These are phyloP conservation scores for Ophion costatus DNA, from an alignment of 2,888 invertebrate genomes.

Conservation along the genomic window DNA sequence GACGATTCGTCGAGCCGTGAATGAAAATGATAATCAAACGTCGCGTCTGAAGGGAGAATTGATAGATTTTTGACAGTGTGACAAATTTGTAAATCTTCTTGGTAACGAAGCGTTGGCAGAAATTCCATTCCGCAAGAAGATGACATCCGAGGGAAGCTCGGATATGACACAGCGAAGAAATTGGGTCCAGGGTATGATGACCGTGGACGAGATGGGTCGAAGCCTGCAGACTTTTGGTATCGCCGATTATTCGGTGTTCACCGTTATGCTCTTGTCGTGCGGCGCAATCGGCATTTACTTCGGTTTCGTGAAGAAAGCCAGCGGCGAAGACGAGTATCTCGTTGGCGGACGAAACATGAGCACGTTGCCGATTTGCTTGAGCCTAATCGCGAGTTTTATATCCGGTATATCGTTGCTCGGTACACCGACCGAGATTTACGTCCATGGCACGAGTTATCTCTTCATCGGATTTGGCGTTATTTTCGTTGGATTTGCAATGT, in stretches of 20 bases:
- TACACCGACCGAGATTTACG: constrained; percentile 92
- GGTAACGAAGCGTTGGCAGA: constrained; percentile 33
- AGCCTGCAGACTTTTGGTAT: constrained; percentile 88
- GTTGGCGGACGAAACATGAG: constrained; percentile 93
- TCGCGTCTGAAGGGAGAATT: neutral
- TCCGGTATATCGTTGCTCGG: constrained; percentile 92
- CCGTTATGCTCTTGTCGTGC: constrained; percentile 90
- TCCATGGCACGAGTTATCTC: constrained; percentile 91
- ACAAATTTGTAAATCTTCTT: neutral
- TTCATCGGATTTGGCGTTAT: constrained; percentile 87
- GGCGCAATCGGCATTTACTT: constrained; percentile 93
- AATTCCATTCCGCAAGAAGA: constrained; percentile 74
- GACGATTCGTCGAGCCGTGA: too few relatives aligned
- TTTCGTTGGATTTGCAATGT: constrained; percentile 88
- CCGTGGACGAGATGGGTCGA: constrained; percentile 84
- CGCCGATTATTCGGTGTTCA: constrained; percentile 92
- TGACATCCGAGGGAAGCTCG: constrained; percentile 73
- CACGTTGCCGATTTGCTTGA: constrained; percentile 92
- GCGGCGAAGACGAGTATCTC: constrained; percentile 89
- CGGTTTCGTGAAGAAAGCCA: constrained; percentile 89
- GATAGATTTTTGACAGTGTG: neutral
- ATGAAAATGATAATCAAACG: neutral
- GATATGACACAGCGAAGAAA: constrained; percentile 54
- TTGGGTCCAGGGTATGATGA: constrained; percentile 75
- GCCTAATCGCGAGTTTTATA: constrained; percentile 92